phyloP scores from a whole-genome alignment of 1,140 invertebrate genomes.

The Sarcophaga peregrina region DNA sequence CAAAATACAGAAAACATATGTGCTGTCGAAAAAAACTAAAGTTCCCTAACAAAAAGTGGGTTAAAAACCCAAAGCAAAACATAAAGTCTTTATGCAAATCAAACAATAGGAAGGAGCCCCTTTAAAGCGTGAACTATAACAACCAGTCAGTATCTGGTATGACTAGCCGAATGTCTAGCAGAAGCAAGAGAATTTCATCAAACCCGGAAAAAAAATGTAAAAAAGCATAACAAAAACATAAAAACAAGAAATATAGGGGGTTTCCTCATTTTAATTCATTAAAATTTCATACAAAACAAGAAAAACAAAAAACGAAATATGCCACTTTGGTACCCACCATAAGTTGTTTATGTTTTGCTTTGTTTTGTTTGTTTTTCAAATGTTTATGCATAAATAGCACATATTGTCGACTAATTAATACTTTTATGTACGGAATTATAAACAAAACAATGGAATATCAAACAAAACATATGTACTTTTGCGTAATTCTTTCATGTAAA shows the following conservation, averaged over 20 bases:
- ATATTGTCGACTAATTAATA: slow-evolving; percentile 25
- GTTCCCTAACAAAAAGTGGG: not conserved
- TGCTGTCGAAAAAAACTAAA: not conserved
- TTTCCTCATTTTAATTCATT: slow-evolving; percentile 15
- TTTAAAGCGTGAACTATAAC: not conserved
- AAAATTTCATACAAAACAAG: too few species aligned
- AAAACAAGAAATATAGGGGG: not conserved
- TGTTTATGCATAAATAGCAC: slow-evolving; percentile 19
- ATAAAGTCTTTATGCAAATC: slow-evolving; percentile 34
- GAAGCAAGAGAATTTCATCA: not conserved
- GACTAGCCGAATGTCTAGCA: not conserved
- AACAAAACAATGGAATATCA: not conserved
- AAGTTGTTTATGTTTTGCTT: not conserved
- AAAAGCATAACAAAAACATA: not conserved
- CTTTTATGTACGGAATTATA: not conserved
- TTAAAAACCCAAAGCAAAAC: not conserved
- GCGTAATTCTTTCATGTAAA: not conserved
- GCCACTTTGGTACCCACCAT: not conserved
- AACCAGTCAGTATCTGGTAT: not conserved
- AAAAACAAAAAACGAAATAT: too few species aligned
- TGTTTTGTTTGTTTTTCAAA: not conserved
- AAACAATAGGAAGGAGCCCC: not conserved
- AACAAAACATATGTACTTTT: slow-evolving; percentile 21
- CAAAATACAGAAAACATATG: not conserved
- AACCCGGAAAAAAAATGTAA: not conserved